Conservation (phyloP, 2,888 invertebrate species). For the Eutolmus rufibarbis region DNA sequence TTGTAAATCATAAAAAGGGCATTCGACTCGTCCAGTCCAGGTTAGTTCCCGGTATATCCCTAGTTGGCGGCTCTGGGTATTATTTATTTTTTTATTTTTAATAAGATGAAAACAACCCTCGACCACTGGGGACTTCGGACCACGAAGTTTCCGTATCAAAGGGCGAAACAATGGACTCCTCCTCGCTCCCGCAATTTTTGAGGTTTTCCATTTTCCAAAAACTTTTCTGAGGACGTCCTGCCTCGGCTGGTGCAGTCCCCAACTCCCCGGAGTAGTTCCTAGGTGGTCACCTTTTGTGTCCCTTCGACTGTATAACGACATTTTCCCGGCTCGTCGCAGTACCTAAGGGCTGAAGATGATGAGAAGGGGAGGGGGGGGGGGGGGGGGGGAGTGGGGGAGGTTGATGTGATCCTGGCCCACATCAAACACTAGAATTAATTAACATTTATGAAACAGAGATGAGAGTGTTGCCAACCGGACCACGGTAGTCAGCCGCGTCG, state of each 20-base stretch:
- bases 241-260: neutral
- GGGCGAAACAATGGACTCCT: neutral
- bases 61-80: neutral
- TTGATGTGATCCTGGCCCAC: neutral
- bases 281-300: neutral
- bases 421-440: constrained; percentile 10
- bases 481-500: neutral
- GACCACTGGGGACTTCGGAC: neutral
- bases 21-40: neutral
- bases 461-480: neutral
- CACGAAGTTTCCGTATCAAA: neutral
- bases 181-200: neutral
- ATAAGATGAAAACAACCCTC: neutral
- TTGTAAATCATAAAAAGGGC: neutral
- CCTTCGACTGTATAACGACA: neutral
- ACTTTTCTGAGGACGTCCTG: neutral
- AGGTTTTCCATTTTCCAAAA: neutral
- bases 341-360: neutral
- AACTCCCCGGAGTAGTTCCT: neutral
- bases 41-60: neutral
- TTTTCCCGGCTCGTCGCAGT: neutral
- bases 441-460: neutral
- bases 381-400: too few species aligned
- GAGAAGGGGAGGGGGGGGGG: too few species aligned
- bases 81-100: neutral